These are phyloP conservation scores for Lymantria monacha DNA, from an alignment of 2,888 invertebrate genomes.

Conservation along the genomic window DNA sequence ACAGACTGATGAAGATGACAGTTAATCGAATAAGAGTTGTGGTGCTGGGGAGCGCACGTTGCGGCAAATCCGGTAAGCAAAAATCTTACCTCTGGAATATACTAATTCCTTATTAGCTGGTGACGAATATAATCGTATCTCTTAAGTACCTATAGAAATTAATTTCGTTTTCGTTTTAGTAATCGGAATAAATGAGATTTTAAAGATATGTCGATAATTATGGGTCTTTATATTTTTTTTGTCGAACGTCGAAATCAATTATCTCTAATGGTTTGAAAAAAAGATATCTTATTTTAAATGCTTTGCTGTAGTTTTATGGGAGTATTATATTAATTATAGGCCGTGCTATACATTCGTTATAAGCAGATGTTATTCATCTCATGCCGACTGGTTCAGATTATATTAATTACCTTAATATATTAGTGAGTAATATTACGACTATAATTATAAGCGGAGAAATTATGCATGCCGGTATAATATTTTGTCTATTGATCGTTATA, in stretches of 20 bases:
- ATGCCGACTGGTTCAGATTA: slow-evolving; percentile 32
- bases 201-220: slow-evolving; percentile 48
- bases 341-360: slow-evolving; percentile 32
- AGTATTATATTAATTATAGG: slow-evolving; percentile 64
- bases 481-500: slow-evolving; percentile 13
- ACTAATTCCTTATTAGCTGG: slow-evolving; percentile 36
- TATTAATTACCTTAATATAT: slow-evolving; percentile 25
- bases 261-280: slow-evolving; percentile 59
- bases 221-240: slow-evolving; percentile 35
- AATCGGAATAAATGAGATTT: slow-evolving; percentile 36
- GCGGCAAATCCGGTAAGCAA: slow-evolving; percentile 89
- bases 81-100: slow-evolving; percentile 25
- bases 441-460: slow-evolving; percentile 21
- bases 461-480: background rate
- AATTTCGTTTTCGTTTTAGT: slow-evolving; percentile 28
- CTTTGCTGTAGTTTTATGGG: slow-evolving; percentile 51
- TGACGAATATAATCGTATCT: slow-evolving; percentile 39
- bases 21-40: slow-evolving; percentile 90
- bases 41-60: slow-evolving; percentile 88
- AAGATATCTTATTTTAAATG: slow-evolving; percentile 57
- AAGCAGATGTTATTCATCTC: slow-evolving; percentile 38
- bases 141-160: slow-evolving; percentile 26
- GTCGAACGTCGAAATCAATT: slow-evolving; percentile 60
- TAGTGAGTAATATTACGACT: slow-evolving; percentile 19
- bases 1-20: slow-evolving; percentile 85